Evolutionary conservation across 92 coral and sea anemone genomes (phyloP).

Genomic region (Siderastrea radians): DNA sequence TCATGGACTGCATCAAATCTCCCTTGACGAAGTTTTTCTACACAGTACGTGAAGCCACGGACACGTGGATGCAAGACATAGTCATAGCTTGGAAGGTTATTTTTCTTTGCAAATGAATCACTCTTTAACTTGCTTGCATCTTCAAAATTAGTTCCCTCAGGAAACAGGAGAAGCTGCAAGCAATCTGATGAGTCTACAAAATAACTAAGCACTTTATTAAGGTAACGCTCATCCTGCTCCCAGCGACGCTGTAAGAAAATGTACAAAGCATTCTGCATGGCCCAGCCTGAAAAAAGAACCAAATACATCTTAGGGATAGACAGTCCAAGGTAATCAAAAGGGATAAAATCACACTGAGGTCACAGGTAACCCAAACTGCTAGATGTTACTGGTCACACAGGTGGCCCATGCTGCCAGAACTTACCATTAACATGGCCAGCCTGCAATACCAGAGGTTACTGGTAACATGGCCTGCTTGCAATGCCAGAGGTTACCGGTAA

Average conservation of each 20-base stretch:
- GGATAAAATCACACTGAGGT: no score
- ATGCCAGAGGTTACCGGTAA: no score
- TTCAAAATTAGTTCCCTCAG: slow-evolving; percentile 94
- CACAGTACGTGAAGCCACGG: slow-evolving; percentile 89
- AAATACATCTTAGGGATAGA: background rate
- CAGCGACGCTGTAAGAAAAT: slow-evolving; percentile 90
- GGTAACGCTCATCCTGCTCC: slow-evolving; percentile 91
- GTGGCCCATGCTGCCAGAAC: no score
- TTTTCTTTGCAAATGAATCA: slow-evolving; percentile 89
- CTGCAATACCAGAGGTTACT: no score
- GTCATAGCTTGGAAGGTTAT: slow-evolving; percentile 83
- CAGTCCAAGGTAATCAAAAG: no score
- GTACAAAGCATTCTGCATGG: slow-evolving; percentile 95
- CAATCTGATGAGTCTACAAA: slow-evolving; percentile 80
- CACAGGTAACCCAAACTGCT: no score
- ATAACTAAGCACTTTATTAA: slow-evolving; percentile 80
- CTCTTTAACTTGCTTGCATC: slow-evolving; percentile 77
- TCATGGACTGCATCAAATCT: slow-evolving; percentile 87
- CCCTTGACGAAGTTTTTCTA: slow-evolving; percentile 83
- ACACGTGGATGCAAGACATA: slow-evolving; percentile 97
- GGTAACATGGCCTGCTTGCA: no score
- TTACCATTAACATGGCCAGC: no score
- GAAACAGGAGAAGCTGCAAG: slow-evolving; percentile 93
- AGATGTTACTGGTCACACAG: no score
- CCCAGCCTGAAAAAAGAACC: slow-evolving; percentile 83